These are phyloP conservation scores for Mycetomoellerius zeteki DNA, from an alignment of 1,140 invertebrate species.

Conservation along the genomic window DNA sequence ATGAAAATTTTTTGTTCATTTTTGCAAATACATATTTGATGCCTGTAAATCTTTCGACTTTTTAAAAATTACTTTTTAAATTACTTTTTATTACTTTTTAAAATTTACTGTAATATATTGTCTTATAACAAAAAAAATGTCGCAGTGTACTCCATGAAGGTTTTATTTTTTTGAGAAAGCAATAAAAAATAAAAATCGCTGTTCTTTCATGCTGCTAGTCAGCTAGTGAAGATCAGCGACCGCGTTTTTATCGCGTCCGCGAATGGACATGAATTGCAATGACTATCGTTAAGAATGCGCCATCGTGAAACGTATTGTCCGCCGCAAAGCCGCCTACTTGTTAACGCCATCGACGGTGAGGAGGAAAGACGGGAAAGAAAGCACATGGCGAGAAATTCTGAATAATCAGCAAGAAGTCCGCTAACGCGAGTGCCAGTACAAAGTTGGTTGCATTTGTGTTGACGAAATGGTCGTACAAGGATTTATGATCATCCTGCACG, in stretches of 20 bases:
- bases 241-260: background rate
- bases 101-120: background rate
- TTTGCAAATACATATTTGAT: background rate
- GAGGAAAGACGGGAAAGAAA: slow-evolving; percentile 32
- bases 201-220: background rate
- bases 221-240: background rate
- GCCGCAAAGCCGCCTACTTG: slow-evolving; percentile 49
- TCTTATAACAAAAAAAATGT: background rate
- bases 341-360: slow-evolving; percentile 43
- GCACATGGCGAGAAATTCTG: slow-evolving; percentile 41
- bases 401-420: slow-evolving; percentile 60
- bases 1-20: background rate
- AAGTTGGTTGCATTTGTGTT: slow-evolving; percentile 40
- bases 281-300: slow-evolving; percentile 50
- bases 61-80: background rate
- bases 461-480: slow-evolving; percentile 16
- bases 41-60: background rate
- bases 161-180: slow-evolving; percentile 6
- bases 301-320: slow-evolving; percentile 33
- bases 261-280: slow-evolving; percentile 22
- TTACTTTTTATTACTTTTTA: background rate
- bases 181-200: slow-evolving; percentile 16
- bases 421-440: slow-evolving; percentile 56
- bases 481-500: slow-evolving; percentile 27
- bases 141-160: background rate